Conservation (phyloP, 2,113 vertebrate genomes). For the Riparia riparia region DNA sequence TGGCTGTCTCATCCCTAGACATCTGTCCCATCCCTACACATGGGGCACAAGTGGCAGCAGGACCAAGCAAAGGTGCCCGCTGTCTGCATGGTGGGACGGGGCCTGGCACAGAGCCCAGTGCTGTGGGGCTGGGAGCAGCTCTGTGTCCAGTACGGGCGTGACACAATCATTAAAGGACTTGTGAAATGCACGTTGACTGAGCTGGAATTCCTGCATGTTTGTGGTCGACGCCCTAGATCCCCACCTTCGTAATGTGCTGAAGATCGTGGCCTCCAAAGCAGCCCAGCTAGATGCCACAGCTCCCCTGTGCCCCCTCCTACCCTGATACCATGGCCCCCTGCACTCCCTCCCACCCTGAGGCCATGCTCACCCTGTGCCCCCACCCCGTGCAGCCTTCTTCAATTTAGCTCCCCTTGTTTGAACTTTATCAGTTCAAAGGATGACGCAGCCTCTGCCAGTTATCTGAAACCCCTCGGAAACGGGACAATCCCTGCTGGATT, state of each 20-base stretch:
- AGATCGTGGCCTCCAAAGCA: background rate
- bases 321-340: background rate
- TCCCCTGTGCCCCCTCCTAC: background rate
- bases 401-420: background rate
- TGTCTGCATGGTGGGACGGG: accelerated
- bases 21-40: background rate
- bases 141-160: background rate
- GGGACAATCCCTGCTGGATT: background rate
- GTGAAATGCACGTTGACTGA: background rate
- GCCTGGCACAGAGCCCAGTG: accelerated
- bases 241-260: background rate
- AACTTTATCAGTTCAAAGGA: accelerated
- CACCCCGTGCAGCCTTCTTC: background rate
- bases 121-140: background rate
- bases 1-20: background rate
- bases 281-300: accelerated
- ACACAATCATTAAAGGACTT: slow-evolving; percentile 30
- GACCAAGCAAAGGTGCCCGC: background rate
- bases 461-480: accelerated
- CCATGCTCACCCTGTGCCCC: background rate
- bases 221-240: background rate
- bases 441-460: background rate
- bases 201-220: background rate
- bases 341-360: background rate
- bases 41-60: background rate